Evolutionary conservation across 2,797 vertebrate genomes (phyloP), one percentile per base, ranked within the genome.

Genomic region (Gambelia wislizenii): DNA sequence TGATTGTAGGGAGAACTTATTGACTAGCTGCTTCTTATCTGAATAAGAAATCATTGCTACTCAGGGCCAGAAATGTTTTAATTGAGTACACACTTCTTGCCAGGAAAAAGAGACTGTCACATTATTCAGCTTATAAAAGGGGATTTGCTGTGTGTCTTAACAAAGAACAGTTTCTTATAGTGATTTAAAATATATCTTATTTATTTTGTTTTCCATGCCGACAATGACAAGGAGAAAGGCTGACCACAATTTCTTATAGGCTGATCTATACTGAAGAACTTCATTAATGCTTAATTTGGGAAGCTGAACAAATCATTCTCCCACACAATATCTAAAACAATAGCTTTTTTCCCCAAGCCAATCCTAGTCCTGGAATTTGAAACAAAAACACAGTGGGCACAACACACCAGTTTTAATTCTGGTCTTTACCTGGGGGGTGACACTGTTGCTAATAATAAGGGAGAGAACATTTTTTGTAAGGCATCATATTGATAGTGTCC

Each of bases 31-130:
- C 27, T 49, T 18, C 39, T 47, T 47, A 44, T 85, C 54, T 85
- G 84, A 76, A 77, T 85, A 64, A 85, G 39, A 47, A 75, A 56
- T 42, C 84, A n/a, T 25, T 85, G 39, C 18, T 85, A 76, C 61
- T 75, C 39, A 85, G 42, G 74, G 33, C 8, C 33, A 39, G 52
- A 75, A 42, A 70, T 30, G 33, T 30, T 64, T 64, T 67, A 83
- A 83, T 56, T 52, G 16, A 30, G 25, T n/a, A 16, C 18, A 33
- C 44, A 47, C 20, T 20, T 44, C 39, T 85, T 42, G 72, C 30
- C 39, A 39, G n/a, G 7, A 39, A 22, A 56, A n/a, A 39, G 54
- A 25, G 59, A 13, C n/a, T 80, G 44, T 6, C 72, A 77, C 20
- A 64, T 76, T 61, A 61, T 76, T 85, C 42, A 47, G 30, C 27